phyloP scores from a whole-genome alignment of 2,113 vertebrate genomes.

The Spermophilus dauricus region DNA sequence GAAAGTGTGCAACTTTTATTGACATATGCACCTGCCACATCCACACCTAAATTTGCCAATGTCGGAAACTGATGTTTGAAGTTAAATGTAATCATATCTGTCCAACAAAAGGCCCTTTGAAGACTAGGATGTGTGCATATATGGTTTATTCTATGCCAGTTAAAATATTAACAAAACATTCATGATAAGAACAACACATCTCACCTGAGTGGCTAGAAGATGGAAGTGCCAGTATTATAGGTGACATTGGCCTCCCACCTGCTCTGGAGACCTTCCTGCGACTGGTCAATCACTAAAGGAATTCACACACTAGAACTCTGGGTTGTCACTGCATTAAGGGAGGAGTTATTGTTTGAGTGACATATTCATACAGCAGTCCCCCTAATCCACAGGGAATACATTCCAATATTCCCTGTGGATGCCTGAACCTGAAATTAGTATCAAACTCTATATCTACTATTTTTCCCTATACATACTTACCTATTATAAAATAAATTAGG shows the following conservation, averaged over 20 bases:
- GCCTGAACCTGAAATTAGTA: neutral
- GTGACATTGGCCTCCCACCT: conserved; percentile 1
- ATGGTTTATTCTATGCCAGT: neutral
- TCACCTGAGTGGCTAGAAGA: neutral
- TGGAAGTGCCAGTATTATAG: neutral
- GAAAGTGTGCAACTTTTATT: neutral
- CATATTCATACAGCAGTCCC: neutral
- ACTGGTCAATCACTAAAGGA: conserved; percentile 15
- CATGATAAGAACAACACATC: conserved; percentile 65
- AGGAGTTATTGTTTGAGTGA: neutral
- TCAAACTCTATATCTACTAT: neutral
- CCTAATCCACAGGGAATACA: neutral
- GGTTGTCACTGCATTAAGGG: neutral
- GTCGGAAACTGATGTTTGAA: conserved; percentile 64
- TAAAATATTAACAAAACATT: conserved; percentile 66
- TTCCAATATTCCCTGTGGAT: neutral
- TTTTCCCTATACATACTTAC: neutral
- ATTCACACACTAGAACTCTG: neutral
- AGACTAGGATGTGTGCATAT: neutral
- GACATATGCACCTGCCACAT: conserved; percentile 63
- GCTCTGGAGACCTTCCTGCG: neutral
- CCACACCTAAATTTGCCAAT: conserved; percentile 61
- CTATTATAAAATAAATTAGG: neutral
- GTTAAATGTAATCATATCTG: conserved; percentile 61
- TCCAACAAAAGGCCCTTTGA: conserved; percentile 80